Evolutionary conservation across 2,113 vertebrate species (phyloP).

Genomic region (Myxocyprinus asiaticus): DNA sequence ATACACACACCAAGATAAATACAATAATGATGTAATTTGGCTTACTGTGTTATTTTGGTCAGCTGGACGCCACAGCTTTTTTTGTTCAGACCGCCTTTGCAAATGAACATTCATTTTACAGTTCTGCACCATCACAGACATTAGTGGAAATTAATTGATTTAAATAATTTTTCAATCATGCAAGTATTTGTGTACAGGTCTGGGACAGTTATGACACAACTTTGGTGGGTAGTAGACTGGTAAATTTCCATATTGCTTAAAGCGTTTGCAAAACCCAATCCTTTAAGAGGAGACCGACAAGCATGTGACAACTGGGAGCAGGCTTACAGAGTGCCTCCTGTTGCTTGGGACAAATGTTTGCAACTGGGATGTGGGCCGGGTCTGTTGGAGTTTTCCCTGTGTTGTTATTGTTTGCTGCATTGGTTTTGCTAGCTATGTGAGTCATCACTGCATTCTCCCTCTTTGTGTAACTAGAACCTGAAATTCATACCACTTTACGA

Average conservation of each 20-base stretch:
- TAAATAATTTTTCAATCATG: neutral
- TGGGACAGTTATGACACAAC: neutral
- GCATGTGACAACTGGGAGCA: conserved; percentile 60
- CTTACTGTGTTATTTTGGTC: conserved; percentile 5
- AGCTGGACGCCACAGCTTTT: neutral
- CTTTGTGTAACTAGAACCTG: conserved; percentile 62
- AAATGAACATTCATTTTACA: too few species aligned
- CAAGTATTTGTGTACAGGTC: neutral
- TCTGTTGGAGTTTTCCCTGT: neutral
- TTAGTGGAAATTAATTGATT: neutral
- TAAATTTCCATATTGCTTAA: neutral
- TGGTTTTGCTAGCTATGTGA: conserved; percentile 34
- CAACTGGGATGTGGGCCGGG: neutral
- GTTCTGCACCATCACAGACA: too few species aligned
- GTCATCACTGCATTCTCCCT: conserved; percentile 1
- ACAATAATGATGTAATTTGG: conserved; percentile 3
- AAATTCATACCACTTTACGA: conserved; percentile 61
- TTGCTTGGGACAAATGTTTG: conserved; percentile 35
- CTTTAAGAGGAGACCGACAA: conserved; percentile 32
- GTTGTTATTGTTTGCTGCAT: neutral
- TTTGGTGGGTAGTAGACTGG: neutral
- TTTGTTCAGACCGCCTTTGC: neutral
- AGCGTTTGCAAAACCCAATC: conserved; percentile 27
- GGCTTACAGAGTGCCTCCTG: conserved; percentile 63
- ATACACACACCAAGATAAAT: neutral